These are phyloP conservation scores for Enteromius fasciolatus DNA, from an alignment of 2,797 vertebrate genomes.

Conservation along the genomic window DNA sequence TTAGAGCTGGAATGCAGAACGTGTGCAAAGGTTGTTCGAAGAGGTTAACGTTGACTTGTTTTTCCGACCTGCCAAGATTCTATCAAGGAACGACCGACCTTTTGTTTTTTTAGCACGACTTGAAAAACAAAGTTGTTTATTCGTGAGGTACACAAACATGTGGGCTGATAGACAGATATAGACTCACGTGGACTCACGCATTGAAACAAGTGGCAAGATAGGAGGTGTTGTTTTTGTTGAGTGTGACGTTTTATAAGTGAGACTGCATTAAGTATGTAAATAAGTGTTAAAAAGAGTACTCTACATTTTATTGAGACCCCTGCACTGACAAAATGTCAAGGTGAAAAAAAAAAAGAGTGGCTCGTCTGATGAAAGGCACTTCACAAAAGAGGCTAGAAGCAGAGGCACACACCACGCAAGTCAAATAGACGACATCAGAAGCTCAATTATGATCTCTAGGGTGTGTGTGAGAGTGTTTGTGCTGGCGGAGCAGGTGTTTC, in stretches of 20 bases:
- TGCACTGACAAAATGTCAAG: constrained; percentile 36
- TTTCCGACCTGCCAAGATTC: constrained; percentile 70
- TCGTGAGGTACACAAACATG: too few species aligned
- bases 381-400: constrained; percentile 42
- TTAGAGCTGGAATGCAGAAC: constrained; percentile 79
- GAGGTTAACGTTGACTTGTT: constrained; percentile 80
- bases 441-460: constrained; percentile 37
- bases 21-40: constrained; percentile 80
- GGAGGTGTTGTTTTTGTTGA: not conserved
- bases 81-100: constrained; percentile 47
- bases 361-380: constrained; percentile 56
- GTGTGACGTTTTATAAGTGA: constrained; percentile 11
- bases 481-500: constrained; percentile 54
- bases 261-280: not conserved
- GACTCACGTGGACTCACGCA: not conserved
- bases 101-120: constrained; percentile 57
- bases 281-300: constrained; percentile 25
- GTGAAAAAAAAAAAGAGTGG: constrained; percentile 24
- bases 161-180: constrained; percentile 14
- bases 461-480: constrained; percentile 19
- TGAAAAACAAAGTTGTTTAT: constrained; percentile 62
- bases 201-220: not conserved
- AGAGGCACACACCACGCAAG: not conserved
- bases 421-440: constrained; percentile 33
- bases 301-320: constrained; percentile 19